A percentile compares a stretch with the other conserved stretches of the same genome.
Conservation (phyloP, 2,888 invertebrate species). For the Campopleginae sp. region DNA sequence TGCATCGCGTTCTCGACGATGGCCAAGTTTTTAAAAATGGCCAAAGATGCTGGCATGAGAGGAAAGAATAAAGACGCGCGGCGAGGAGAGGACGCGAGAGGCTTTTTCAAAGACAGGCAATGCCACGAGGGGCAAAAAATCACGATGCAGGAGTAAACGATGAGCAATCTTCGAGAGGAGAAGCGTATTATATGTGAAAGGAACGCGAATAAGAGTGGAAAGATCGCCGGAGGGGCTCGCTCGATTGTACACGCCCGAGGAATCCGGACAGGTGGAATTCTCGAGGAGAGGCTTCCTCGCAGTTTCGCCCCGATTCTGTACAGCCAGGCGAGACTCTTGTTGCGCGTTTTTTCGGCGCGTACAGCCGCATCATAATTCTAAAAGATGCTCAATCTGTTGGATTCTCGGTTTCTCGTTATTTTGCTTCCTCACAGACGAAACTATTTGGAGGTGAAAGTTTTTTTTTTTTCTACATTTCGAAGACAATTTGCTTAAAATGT, state of each 20-base stretch:
- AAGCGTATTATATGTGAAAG: conserved; percentile 11
- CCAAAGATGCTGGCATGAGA: conserved; percentile 1
- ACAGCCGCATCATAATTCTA: conserved; percentile 57
- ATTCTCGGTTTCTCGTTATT: too few relatives aligned
- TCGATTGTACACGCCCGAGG: conserved; percentile 51
- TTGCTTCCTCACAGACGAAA: too few relatives aligned
- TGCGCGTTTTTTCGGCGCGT: conserved; percentile 30
- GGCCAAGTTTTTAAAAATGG: not conserved
- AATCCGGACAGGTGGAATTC: conserved; percentile 68
- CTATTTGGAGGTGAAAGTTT: too few relatives aligned
- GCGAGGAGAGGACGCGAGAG: not conserved
- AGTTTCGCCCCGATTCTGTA: conserved; percentile 2
- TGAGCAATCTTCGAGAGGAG: conserved; percentile 1
- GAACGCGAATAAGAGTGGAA: not conserved
- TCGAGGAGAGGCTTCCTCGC: conserved; percentile 45
- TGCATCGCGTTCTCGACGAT: conserved; percentile 12
- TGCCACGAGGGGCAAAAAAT: conserved; percentile 21
- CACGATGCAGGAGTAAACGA: conserved; percentile 42
- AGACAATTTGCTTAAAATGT: too few relatives aligned
- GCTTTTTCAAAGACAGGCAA: not conserved
- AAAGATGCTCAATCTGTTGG: conserved; percentile 40
- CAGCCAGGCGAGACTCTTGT: conserved; percentile 1
- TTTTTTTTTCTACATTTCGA: too few relatives aligned
- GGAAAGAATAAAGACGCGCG: not conserved
- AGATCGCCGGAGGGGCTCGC: conserved; percentile 21